These are phyloP conservation scores for Sapayoa aenigma DNA, from an alignment of 2,113 vertebrate species.

Conservation along the genomic window DNA sequence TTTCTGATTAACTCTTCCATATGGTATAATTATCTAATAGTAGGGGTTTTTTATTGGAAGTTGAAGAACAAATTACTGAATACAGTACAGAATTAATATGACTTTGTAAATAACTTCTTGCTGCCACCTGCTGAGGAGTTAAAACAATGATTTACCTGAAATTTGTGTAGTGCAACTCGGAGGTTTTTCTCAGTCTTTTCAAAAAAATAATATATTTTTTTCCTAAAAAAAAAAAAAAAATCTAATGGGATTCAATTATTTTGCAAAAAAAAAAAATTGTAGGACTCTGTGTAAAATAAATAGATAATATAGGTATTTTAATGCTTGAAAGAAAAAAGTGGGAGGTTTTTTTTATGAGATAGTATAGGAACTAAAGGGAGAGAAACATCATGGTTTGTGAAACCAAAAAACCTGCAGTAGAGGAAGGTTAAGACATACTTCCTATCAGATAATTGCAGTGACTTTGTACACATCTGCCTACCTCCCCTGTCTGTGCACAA, in stretches of 20 bases:
- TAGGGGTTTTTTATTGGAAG: background rate
- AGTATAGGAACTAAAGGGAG: background rate
- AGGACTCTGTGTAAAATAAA: background rate
- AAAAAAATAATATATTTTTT: background rate
- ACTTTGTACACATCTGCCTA: background rate
- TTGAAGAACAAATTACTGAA: background rate
- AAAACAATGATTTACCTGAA: background rate
- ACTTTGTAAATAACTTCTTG: slow-evolving; percentile 6
- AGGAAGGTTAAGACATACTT: background rate
- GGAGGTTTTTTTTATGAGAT: background rate
- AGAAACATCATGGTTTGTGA: background rate
- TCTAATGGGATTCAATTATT: background rate
- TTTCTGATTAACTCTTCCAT: background rate
- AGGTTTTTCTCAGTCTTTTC: background rate
- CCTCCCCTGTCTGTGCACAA: background rate
- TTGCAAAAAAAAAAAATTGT: background rate
- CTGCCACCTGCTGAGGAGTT: slow-evolving; percentile 51
- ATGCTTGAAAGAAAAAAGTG: background rate
- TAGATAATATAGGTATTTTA: background rate
- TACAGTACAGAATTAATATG: background rate
- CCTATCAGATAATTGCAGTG: background rate
- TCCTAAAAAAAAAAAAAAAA: background rate
- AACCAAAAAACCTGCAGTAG: background rate
- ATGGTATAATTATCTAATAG: background rate
- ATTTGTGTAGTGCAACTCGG: background rate